Percentiles rank a stretch among this genome's conserved stretches.
These are phyloP conservation scores for Sesia apiformis DNA, from an alignment of 2,888 invertebrate species.

Conservation along the genomic window DNA sequence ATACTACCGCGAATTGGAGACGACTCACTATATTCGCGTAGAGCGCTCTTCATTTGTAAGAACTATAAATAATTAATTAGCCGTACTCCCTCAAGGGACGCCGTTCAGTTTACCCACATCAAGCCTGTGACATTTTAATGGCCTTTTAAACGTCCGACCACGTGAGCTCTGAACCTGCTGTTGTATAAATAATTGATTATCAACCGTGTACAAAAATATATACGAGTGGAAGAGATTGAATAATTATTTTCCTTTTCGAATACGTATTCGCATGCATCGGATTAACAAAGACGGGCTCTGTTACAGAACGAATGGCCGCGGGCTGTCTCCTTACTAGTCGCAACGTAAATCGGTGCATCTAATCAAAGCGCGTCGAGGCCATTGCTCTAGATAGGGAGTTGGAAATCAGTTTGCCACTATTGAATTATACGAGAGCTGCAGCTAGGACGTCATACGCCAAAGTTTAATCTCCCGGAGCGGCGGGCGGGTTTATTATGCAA, in stretches of 20 bases:
- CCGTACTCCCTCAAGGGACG: conserved; percentile 30
- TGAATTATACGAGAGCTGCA: conserved; percentile 67
- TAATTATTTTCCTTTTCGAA: conserved; percentile 45
- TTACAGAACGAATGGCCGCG: conserved; percentile 34
- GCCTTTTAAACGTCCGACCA: conserved; percentile 52
- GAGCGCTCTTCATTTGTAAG: conserved; percentile 29
- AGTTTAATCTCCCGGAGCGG: conserved; percentile 67
- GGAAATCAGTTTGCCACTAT: conserved; percentile 69
- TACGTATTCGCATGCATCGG: conserved; percentile 26
- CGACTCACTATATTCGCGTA: conserved; percentile 11
- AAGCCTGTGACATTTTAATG: conserved; percentile 64
- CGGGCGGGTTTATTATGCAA: conserved; percentile 68
- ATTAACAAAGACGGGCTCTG: conserved; percentile 35
- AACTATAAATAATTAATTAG: conserved; percentile 64
- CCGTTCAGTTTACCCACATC: conserved; percentile 45
- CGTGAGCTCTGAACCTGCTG: conserved; percentile 33
- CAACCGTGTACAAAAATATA: conserved; percentile 10
- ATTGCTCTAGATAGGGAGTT: conserved; percentile 39
- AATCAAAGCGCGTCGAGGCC: conserved; percentile 19
- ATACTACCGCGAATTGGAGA: conserved; percentile 16
- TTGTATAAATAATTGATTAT: conserved; percentile 41
- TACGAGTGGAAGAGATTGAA: conserved; percentile 28
- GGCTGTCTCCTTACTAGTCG: conserved; percentile 25
- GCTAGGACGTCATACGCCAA: conserved; percentile 64
- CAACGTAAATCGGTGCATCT: conserved; percentile 53